Percentiles rank a stretch among this genome's conserved stretches.
Conservation (phyloP, 2,888 invertebrate species). For the Thera britannica region DNA sequence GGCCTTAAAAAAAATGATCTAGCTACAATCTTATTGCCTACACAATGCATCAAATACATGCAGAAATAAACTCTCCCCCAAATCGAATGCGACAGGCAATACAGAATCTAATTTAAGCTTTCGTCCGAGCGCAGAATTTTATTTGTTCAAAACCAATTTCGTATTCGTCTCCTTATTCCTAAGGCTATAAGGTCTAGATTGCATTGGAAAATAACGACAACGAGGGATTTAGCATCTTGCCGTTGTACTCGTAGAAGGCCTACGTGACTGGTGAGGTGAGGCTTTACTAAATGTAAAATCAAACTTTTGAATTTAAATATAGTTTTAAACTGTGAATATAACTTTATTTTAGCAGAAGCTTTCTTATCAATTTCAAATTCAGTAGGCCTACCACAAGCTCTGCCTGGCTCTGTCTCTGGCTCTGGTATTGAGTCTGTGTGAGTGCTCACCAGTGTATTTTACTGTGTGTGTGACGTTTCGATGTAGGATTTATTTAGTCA, state of each 20-base stretch:
- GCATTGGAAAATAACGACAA: conserved; percentile 6
- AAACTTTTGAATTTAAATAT: background rate
- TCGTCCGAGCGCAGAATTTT: conserved; percentile 32
- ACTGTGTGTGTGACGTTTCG: no score
- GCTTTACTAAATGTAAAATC: background rate
- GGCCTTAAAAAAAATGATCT: no score
- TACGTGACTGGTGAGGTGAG: conserved; percentile 8
- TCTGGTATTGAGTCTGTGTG: no score
- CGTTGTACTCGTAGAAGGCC: conserved; percentile 7
- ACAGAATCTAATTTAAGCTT: conserved; percentile 38
- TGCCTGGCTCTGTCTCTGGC: no score
- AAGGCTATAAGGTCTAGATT: conserved; percentile 20
- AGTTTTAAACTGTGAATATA: no score
- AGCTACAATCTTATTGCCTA: background rate
- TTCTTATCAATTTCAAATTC: no score
- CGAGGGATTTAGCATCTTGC: conserved; percentile 13
- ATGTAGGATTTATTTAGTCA: no score
- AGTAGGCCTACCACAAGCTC: no score
- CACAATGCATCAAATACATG: conserved; percentile 11
- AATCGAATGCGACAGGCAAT: conserved; percentile 37
- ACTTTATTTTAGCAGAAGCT: no score
- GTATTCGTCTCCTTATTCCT: conserved; percentile 25
- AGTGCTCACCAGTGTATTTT: no score
- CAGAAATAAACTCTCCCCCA: conserved; percentile 29
- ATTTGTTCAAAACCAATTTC: conserved; percentile 30